Evolutionary conservation across 2,888 invertebrate genomes (phyloP).

Genomic region (Celastrina argiolus): DNA sequence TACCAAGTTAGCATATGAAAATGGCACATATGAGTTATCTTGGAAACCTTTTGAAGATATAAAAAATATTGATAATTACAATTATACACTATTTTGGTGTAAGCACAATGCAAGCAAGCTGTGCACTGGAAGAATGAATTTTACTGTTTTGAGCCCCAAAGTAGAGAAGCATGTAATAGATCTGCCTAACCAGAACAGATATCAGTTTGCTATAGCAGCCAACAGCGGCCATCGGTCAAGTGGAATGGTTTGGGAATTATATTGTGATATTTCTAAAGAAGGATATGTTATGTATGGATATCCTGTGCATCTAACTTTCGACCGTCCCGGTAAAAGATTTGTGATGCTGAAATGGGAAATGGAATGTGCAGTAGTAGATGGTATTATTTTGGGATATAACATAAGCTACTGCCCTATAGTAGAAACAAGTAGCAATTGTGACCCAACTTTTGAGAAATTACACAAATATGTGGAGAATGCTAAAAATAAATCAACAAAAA

Average conservation of each 20-base stretch:
- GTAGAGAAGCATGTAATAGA: constrained; percentile 77
- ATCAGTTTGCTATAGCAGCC: constrained; percentile 89
- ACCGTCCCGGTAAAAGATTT: constrained; percentile 57
- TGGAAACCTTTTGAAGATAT: constrained; percentile 85
- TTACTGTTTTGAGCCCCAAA: constrained; percentile 52
- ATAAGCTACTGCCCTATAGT: constrained; percentile 85
- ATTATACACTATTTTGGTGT: constrained; percentile 92
- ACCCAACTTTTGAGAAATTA: constrained; percentile 56
- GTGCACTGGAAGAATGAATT: constrained; percentile 77
- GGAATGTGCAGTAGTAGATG: constrained; percentile 85
- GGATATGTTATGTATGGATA: constrained; percentile 76
- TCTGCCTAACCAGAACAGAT: constrained; percentile 77
- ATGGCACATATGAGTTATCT: constrained; percentile 78
- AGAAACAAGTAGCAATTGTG: constrained; percentile 75
- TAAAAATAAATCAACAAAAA: constrained; percentile 71
- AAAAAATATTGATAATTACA: constrained; percentile 77
- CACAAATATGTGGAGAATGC: constrained; percentile 63
- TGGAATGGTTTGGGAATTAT: constrained; percentile 89
- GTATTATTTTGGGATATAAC: constrained; percentile 82
- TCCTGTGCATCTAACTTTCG: constrained; percentile 56
- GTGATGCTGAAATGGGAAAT: constrained; percentile 84
- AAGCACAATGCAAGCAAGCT: constrained; percentile 60
- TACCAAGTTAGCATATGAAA: constrained; percentile 84
- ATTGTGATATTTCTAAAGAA: constrained; percentile 78
- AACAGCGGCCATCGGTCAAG: constrained; percentile 84